Conservation (phyloP, 2,888 invertebrate genomes). For the Chelonus formosanus region DNA sequence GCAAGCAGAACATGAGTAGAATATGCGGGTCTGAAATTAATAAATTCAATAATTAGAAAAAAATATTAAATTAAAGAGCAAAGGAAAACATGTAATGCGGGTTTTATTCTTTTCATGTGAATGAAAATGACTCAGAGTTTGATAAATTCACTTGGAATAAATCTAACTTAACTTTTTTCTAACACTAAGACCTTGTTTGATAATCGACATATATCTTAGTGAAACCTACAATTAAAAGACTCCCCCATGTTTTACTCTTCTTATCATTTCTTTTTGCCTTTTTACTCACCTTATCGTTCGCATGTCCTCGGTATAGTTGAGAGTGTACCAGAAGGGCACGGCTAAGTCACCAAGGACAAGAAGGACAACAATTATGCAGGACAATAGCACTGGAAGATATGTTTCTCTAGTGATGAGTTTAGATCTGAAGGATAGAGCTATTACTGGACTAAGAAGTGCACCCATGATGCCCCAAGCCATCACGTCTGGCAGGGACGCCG, state of each 20-base stretch:
- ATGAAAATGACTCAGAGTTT: constrained; percentile 24
- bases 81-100: constrained; percentile 8
- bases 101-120: constrained; percentile 21
- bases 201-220: constrained; percentile 9
- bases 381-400: constrained; percentile 62
- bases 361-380: constrained; percentile 62
- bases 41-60: constrained; percentile 19
- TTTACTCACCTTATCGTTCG: constrained; percentile 55
- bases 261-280: constrained; percentile 10
- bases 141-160: constrained; percentile 31
- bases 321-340: constrained; percentile 73
- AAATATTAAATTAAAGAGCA: background rate
- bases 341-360: constrained; percentile 70
- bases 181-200: constrained; percentile 10
- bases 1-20: constrained; percentile 78
- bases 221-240: background rate
- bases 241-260: constrained; percentile 2
- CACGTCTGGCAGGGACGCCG: constrained; percentile 64
- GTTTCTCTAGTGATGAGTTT: constrained; percentile 60
- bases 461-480: constrained; percentile 64
- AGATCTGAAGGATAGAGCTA: constrained; percentile 66
- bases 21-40: constrained; percentile 72
- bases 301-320: constrained; percentile 48
- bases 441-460: constrained; percentile 63
- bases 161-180: constrained; percentile 13